Percentiles rank a stretch among this genome's conserved stretches.
Evolutionary conservation across 2,888 invertebrate species (phyloP).

Genomic region (Ctenicera cuprea): DNA sequence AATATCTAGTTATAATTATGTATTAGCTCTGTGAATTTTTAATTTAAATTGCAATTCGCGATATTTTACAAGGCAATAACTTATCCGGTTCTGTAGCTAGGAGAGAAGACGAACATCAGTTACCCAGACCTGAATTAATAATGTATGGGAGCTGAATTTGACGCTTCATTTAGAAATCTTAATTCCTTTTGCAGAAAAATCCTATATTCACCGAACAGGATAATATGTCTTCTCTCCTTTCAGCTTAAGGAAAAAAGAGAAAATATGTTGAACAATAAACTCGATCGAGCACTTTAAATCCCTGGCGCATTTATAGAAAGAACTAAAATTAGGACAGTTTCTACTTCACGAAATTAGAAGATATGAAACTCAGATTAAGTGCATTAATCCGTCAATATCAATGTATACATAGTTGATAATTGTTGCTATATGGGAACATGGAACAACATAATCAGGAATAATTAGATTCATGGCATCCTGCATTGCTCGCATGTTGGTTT

Average conservation of each 20-base stretch:
- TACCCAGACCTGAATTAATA: conserved; percentile 34
- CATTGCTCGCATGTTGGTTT: conserved; percentile 51
- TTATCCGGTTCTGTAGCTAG: conserved; percentile 17
- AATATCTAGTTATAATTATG: conserved; percentile 27
- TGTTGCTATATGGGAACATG: conserved; percentile 48
- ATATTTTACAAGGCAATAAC: conserved; percentile 39
- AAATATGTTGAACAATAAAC: too few relatives aligned
- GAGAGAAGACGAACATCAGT: conserved; percentile 33
- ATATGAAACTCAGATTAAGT: conserved; percentile 33
- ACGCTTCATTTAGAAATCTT: conserved; percentile 38
- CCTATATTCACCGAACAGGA: conserved; percentile 12
- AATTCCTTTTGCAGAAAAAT: conserved; percentile 31
- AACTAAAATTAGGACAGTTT: too few relatives aligned
- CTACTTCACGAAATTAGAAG: neutral
- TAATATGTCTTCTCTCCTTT: neutral
- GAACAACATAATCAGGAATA: conserved; percentile 53
- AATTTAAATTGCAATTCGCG: conserved; percentile 33
- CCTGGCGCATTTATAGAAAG: too few relatives aligned
- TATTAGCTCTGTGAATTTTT: conserved; percentile 31
- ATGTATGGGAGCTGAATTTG: conserved; percentile 41
- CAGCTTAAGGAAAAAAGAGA: too few relatives aligned
- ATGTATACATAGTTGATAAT: conserved; percentile 51
- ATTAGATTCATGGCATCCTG: conserved; percentile 53
- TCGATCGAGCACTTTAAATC: too few relatives aligned
- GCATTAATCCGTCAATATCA: conserved; percentile 48